Conservation (phyloP, 2,113 vertebrate species). For the mouse (Mus musculus) region GRCm39 chr11:21955001-21955500, state of each 20-base stretch:
- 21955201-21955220: background rate
- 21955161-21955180: slow-evolving; percentile 4
- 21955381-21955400: background rate
- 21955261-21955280: background rate
- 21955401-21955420: slow-evolving; percentile 60
- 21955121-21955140: slow-evolving; percentile 24
- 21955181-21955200: background rate
- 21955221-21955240: background rate
- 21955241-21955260: background rate
- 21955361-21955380: slow-evolving; percentile 3
- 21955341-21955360: slow-evolving; percentile 77
- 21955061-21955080: slow-evolving; percentile 53
- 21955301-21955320: slow-evolving; percentile 48
- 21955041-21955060: slow-evolving; percentile 67
- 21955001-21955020: background rate
- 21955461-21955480: slow-evolving; percentile 29
- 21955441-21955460: background rate
- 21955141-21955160: slow-evolving; percentile 10
- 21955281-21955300: background rate
- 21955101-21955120: slow-evolving; percentile 37
- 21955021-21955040: slow-evolving; percentile 12
- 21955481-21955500: slow-evolving; percentile 24
- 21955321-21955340: slow-evolving; percentile 76
- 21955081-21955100: slow-evolving; percentile 26
- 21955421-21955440: background rate